These are phyloP conservation scores for Poecilobothrus nobilitatus DNA, from an alignment of 2,888 invertebrate genomes.

Conservation along the genomic window DNA sequence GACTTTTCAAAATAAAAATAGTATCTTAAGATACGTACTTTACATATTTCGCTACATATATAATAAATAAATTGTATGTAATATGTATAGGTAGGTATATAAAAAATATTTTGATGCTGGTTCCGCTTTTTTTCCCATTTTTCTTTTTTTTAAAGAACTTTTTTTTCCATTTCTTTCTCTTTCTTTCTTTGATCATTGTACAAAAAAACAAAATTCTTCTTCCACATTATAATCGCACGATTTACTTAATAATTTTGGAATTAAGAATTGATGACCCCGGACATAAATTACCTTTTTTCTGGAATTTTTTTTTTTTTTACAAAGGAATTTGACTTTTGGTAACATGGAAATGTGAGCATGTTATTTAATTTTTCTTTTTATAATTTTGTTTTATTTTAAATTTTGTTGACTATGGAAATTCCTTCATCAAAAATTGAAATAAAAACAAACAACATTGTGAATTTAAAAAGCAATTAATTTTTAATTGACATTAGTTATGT, in stretches of 20 bases:
- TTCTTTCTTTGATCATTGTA: not conserved
- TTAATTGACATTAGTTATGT: too few relatives aligned
- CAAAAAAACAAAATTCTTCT: not conserved
- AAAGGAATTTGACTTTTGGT: too few relatives aligned
- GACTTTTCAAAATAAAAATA: not conserved
- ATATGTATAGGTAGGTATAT: not conserved
- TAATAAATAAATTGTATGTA: too few relatives aligned
- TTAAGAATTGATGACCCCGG: slow-evolving; percentile 4
- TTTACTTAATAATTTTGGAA: slow-evolving; percentile 1
- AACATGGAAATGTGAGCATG: too few relatives aligned
- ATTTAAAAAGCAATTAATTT: too few relatives aligned
- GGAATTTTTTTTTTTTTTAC: not conserved
- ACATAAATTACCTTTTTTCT: slow-evolving; percentile 1
- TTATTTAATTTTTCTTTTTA: too few relatives aligned
- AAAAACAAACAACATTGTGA: too few relatives aligned
- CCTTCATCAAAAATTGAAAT: too few relatives aligned
- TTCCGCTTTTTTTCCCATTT: not conserved
- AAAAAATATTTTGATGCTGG: slow-evolving; percentile 1
- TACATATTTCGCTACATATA: too few relatives aligned
- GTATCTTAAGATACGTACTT: too few relatives aligned
- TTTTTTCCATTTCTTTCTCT: not conserved
- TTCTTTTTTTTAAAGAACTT: not conserved
- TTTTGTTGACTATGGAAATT: too few relatives aligned
- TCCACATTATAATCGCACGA: not conserved
- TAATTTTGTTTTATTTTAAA: too few relatives aligned